Evolutionary conservation across 2,113 vertebrate species (phyloP), one percentile per base, ranked within the genome.

Genomic region (Ptyas mucosa): DNA sequence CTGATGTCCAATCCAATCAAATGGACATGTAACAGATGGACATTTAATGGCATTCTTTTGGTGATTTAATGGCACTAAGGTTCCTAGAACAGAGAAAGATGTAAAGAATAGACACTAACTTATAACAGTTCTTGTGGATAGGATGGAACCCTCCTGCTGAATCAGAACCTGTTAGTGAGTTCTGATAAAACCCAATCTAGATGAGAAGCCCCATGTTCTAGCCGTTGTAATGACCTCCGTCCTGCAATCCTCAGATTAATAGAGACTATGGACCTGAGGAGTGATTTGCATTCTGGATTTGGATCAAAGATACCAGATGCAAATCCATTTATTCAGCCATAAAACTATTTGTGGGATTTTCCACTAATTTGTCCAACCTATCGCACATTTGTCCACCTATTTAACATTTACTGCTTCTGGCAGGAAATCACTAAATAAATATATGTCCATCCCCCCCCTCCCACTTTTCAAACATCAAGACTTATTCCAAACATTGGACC

Each of bases 51-150:
- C n/a, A 18, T 20, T 15, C 5, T 0, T 0, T 75, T 75, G 15
- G n/a, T 0, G 0, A 2, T 75, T n/a, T n/a, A 15, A 18, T 20
- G 29, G 0, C 12, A 2, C 8, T 5, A 0, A 18, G 2, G 0
- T 75, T 20, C n/a, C 69, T 75, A 39, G 69, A 75, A 75, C 14
- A 34, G 64, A 18, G n/a, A 34, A 12, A 34, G 69, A 75, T 20
- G 6, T 15, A 39, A 75, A 75, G 29, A 75, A 3, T 75, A 15
- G 5, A 75, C 64, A 34, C 6, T 34, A 39, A 75, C 5, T 0
- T 0, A 49, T 49, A 49, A 49, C 6, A 4, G 6, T 39, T 75
- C 6, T 75, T 75, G 2, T 75, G 69, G 69, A 15, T 64, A 29
- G 11, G 26, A 29, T 75, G 69, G 69, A 5, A 34, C 64, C 14